Evolutionary conservation across 2,888 invertebrate species (phyloP), one percentile per base, ranked within the genome.

Genomic region (Eurytoma californica): DNA sequence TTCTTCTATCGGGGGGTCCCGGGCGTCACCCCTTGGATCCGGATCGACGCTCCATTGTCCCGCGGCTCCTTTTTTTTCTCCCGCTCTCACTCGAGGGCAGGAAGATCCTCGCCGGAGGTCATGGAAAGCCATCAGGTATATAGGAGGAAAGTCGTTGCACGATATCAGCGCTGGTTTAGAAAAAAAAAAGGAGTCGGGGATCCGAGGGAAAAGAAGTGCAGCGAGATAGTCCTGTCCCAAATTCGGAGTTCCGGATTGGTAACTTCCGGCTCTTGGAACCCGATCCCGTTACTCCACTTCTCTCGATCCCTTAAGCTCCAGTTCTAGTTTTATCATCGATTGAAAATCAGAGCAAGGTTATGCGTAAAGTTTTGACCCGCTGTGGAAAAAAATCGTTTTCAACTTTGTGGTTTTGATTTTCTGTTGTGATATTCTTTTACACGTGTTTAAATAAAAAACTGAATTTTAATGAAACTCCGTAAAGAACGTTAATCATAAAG

Each of bases 111-210:
- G 70, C 68, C 7, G 61, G n/a, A 63, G 69, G 76, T 70, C 76
- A 70, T 57, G 76, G 65, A 76, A 61, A 76, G 70, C 24, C 53
- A 3, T n/a, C 53, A 24, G 73, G 30, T 14, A 57, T 18, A 55
- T 16, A 57, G 61, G 18, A 88, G 86, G 84, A 87, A 86, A 87
- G 84, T 86, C 88, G 87, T 88, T 87, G 88, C 86, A 87, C 85
- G 86, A 87, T 88, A 87, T 86, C 84, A 83, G 24, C 55, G 61
- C 39, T 39, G 9, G 39, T 39, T 39, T 39, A 7, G 30, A 53
- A 61, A 55, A 68, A 60, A 77, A 67, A 72, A 67, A 49, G n/a
- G 60, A 76, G 65, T 67, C n/a, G 47, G n/a, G 20, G 53, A 72
- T 18, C 28, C 28, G 39, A 55, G 49, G 63, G 39, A 65, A 66